Conservation (phyloP, 2,888 invertebrate species). For the Xestoiulus laeticollis region DNA sequence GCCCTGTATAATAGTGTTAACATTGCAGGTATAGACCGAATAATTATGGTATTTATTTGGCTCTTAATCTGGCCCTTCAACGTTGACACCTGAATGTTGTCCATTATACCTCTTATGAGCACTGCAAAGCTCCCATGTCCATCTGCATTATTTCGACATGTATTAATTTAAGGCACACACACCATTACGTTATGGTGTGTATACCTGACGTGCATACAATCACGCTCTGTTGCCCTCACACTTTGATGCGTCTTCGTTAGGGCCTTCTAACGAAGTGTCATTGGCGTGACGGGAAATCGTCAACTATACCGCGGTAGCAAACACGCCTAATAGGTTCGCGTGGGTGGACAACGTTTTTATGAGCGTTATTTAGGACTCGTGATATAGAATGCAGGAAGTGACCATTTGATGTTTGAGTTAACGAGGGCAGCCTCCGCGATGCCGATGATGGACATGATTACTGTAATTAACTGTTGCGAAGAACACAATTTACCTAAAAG, state of each 20-base stretch:
- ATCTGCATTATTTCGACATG: background rate
- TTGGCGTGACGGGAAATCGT: background rate
- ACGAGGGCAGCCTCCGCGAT: background rate
- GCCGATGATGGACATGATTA: background rate
- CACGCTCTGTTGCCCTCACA: background rate
- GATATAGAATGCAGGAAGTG: background rate
- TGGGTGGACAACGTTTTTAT: background rate
- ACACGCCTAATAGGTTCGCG: background rate
- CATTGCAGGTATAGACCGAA: too few species aligned
- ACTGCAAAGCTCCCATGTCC: background rate
- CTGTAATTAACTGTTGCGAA: background rate
- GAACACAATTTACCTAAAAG: conserved; percentile 29
- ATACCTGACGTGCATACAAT: background rate
- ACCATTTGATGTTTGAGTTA: background rate
- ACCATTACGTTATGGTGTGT: background rate
- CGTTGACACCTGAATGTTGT: background rate
- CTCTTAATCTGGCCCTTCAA: background rate
- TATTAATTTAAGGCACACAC: background rate
- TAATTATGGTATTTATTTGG: background rate
- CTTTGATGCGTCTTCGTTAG: background rate
- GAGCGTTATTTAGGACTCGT: background rate
- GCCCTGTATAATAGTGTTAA: too few species aligned
- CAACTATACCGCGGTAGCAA: background rate
- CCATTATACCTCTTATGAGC: background rate
- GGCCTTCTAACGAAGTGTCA: background rate